These are phyloP conservation scores for Sardinella longiceps DNA, from an alignment of 2,797 vertebrate species.

Conservation along the genomic window DNA sequence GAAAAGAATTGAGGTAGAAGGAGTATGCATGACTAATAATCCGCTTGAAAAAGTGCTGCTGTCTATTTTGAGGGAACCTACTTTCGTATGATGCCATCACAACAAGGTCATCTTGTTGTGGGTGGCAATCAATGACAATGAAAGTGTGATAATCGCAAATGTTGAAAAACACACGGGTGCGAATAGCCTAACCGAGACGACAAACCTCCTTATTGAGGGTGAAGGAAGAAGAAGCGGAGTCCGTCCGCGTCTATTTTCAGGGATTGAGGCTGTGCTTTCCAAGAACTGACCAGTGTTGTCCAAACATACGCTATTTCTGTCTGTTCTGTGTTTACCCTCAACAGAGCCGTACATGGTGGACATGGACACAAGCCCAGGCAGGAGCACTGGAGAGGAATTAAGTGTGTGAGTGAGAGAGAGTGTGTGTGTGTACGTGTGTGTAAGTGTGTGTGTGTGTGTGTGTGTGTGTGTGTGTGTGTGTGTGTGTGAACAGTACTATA, in stretches of 20 bases:
- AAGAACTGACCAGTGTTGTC: neutral
- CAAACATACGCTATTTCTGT: constrained; percentile 4
- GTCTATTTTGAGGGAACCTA: neutral
- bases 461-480: neutral
- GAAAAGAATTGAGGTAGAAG: neutral
- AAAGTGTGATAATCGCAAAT: neutral
- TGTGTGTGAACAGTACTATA: neutral
- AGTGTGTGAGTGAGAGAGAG: too few species aligned
- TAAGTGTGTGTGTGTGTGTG: neutral
- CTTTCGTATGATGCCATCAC: neutral
- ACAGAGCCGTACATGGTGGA: neutral
- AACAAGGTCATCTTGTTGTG: neutral
- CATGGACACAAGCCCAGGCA: neutral
- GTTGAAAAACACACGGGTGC: neutral
- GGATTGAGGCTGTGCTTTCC: neutral
- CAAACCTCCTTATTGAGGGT: neutral
- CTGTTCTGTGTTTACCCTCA: neutral
- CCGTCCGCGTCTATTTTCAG: neutral
- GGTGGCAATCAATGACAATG: neutral
- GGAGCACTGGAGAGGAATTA: neutral
- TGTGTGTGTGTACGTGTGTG: neutral
- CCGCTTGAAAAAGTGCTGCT: neutral
- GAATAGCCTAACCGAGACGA: neutral
- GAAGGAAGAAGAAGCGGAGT: neutral
- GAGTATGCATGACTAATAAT: neutral